These are phyloP conservation scores for Spermophilus dauricus DNA, from an alignment of 2,113 vertebrate genomes.

Conservation along the genomic window DNA sequence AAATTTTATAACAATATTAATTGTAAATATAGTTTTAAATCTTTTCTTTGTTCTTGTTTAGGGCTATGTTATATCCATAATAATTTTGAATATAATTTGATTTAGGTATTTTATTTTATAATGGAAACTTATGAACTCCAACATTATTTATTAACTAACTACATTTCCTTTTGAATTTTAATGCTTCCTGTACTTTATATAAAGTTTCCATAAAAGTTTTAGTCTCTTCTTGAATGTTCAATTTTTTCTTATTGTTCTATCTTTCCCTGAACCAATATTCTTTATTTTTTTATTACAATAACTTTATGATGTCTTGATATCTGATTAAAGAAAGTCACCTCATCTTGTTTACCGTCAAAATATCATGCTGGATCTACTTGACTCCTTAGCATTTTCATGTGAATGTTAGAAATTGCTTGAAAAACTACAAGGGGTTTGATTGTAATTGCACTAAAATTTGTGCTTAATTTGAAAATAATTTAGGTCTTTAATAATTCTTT, in stretches of 20 bases:
- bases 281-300: background rate
- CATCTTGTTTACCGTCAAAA: background rate
- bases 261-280: background rate
- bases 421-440: background rate
- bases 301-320: background rate
- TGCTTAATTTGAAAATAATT: constrained; percentile 4
- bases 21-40: background rate
- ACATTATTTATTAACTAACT: background rate
- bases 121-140: background rate
- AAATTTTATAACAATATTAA: background rate
- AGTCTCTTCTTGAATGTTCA: background rate
- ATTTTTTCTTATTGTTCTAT: background rate
- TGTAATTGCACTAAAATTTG: background rate
- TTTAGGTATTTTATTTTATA: background rate
- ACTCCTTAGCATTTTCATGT: background rate
- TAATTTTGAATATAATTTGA: background rate
- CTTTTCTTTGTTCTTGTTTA: background rate
- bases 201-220: background rate
- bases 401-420: background rate
- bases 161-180: constrained; percentile 16
- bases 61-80: background rate
- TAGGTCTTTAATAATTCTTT: background rate
- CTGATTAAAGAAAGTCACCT: background rate
- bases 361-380: background rate
- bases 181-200: background rate